phyloP scores from a whole-genome alignment of 2,113 vertebrate species.

The Leucopsar rothschildi region DNA sequence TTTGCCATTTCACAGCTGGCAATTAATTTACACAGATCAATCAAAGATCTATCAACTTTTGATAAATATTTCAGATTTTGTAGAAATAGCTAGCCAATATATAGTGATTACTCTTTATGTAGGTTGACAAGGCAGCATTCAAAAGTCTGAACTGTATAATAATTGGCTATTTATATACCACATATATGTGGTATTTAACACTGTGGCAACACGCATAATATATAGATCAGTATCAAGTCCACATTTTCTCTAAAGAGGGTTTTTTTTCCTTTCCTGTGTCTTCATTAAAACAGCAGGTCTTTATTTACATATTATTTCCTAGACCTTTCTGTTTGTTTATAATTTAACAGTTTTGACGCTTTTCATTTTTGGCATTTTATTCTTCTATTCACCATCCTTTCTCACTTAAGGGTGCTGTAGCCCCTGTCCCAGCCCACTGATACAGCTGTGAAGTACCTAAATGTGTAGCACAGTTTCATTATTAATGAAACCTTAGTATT shows the following conservation, averaged over 20 bases:
- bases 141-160: not conserved
- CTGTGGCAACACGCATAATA: not conserved
- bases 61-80: not conserved
- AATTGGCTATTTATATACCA: not conserved
- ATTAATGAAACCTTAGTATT: not conserved
- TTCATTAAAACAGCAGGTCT: not conserved
- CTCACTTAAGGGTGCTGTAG: not conserved
- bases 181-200: not conserved
- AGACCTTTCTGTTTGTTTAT: not conserved
- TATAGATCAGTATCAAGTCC: not conserved
- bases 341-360: not conserved
- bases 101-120: not conserved
- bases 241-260: not conserved
- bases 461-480: not conserved
- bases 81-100: not conserved
- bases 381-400: not conserved
- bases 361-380: not conserved
- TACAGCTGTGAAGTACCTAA: not conserved
- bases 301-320: not conserved
- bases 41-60: not conserved
- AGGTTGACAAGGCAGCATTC: not conserved
- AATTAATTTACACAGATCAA: not conserved
- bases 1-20: not conserved
- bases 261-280: not conserved
- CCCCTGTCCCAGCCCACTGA: accelerated